Percentiles rank a stretch among this genome's conserved stretches.
Conservation (phyloP, 2,888 invertebrate species). For the Helicoverpa assulta region DNA sequence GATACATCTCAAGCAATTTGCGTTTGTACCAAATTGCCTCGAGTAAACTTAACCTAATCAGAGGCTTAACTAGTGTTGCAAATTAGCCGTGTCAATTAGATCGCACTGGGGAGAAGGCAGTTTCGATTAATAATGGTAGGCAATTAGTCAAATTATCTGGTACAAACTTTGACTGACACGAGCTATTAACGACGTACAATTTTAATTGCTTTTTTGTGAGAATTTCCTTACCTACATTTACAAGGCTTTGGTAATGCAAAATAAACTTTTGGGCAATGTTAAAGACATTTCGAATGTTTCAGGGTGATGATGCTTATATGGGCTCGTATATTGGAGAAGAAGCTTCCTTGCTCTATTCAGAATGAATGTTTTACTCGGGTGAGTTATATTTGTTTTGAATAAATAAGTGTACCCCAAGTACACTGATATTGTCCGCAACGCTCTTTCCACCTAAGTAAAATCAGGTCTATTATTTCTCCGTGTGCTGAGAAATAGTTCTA, state of each 20-base stretch:
- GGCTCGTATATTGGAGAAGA: constrained; percentile 72
- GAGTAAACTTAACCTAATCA: constrained; percentile 21
- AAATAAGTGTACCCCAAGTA: too few relatives aligned
- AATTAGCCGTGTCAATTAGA: constrained; percentile 35
- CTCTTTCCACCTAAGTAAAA: too few relatives aligned
- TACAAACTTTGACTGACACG: not conserved
- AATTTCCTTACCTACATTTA: not conserved
- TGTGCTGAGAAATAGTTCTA: not conserved
- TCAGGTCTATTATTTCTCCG: too few relatives aligned
- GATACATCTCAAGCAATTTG: constrained; percentile 19
- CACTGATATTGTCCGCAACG: too few relatives aligned
- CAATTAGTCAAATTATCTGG: constrained; percentile 22
- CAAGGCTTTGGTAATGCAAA: not conserved
- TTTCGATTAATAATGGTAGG: constrained; percentile 9
- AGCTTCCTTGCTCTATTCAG: constrained; percentile 60
- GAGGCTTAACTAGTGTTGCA: constrained; percentile 19
- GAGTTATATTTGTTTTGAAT: constrained; percentile 15
- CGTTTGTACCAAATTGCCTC: constrained; percentile 4
- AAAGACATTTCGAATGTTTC: constrained; percentile 13
- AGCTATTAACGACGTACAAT: constrained; percentile 13
- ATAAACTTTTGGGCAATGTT: too few relatives aligned
- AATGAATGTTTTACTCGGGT: constrained; percentile 57
- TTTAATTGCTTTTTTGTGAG: constrained; percentile 13
- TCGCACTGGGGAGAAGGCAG: constrained; percentile 10
- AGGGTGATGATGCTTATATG: constrained; percentile 76